Evolutionary conservation across 1,140 invertebrate species (phyloP).

Genomic region (Zaprionus vittiger): DNA sequence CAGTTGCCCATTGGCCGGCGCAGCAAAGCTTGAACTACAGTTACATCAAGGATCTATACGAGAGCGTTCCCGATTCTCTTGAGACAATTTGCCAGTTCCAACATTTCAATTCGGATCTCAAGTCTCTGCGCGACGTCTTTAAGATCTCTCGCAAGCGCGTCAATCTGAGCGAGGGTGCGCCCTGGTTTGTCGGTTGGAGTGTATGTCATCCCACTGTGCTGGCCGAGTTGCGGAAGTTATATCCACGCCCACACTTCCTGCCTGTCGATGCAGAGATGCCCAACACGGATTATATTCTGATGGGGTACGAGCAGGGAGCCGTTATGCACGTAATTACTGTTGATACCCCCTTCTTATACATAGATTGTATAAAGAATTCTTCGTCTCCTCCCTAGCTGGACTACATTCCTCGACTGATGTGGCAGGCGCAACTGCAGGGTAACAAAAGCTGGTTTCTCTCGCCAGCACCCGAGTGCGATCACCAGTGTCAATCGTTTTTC

Average conservation of each 20-base stretch:
- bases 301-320: constrained; percentile 96
- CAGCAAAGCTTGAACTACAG: constrained; percentile 88
- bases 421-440: constrained; percentile 96
- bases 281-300: constrained; percentile 96
- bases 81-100: constrained; percentile 95
- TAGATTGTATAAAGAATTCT: constrained; percentile 1
- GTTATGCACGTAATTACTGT: constrained; percentile 94
- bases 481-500: constrained; percentile 89
- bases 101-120: constrained; percentile 94
- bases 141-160: constrained; percentile 89
- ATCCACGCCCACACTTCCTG: constrained; percentile 93
- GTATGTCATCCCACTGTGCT: constrained; percentile 94
- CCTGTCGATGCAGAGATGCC: constrained; percentile 95
- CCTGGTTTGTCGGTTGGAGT: constrained; percentile 97
- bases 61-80: constrained; percentile 87
- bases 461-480: constrained; percentile 95
- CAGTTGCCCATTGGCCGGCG: constrained; percentile 91
- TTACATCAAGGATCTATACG: constrained; percentile 92
- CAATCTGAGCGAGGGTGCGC: constrained; percentile 86
- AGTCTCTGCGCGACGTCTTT: constrained; percentile 91
- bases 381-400: constrained; percentile 89
- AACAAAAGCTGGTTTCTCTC: constrained; percentile 94
- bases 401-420: constrained; percentile 95
- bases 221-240: constrained; percentile 91
- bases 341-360: background rate